phyloP scores from a whole-genome alignment of 2,113 vertebrate species.

The Sebastes fasciatus region DNA sequence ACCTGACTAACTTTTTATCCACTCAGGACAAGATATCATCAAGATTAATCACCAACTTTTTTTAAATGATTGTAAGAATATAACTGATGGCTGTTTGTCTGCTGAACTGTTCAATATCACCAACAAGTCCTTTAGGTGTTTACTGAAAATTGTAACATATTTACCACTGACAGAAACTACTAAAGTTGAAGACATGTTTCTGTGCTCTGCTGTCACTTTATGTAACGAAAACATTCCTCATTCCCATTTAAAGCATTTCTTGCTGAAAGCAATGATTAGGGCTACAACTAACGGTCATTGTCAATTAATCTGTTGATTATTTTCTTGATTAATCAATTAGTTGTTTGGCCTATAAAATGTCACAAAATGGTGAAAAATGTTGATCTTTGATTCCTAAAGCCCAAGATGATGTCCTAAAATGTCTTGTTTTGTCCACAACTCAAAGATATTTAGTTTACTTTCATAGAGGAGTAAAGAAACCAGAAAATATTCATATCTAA shows the following conservation, averaged over 20 bases:
- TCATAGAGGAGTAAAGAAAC: no score
- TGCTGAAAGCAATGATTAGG: not conserved
- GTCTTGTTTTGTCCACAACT: no score
- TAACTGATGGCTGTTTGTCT: not conserved
- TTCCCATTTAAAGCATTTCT: not conserved
- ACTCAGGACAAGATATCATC: not conserved
- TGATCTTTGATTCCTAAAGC: no score
- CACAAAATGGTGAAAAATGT: no score
- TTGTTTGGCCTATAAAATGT: no score
- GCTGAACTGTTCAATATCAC: not conserved
- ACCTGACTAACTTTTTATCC: not conserved
- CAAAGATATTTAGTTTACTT: no score
- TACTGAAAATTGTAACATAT: not conserved
- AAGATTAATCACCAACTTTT: not conserved
- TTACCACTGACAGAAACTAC: not conserved
- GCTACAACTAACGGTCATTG: no score
- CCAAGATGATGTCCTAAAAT: no score
- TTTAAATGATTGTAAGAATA: not conserved
- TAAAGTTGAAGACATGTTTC: not conserved
- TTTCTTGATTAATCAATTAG: no score
- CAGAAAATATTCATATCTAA: no score
- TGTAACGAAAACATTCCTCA: not conserved
- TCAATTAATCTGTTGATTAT: no score
- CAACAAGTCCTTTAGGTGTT: not conserved
- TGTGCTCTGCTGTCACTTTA: not conserved